A percentile compares a stretch with the other conserved stretches of the same genome.
These are phyloP conservation scores for Amblyornis subalaris DNA, from an alignment of 2,113 vertebrate species.

Conservation along the genomic window DNA sequence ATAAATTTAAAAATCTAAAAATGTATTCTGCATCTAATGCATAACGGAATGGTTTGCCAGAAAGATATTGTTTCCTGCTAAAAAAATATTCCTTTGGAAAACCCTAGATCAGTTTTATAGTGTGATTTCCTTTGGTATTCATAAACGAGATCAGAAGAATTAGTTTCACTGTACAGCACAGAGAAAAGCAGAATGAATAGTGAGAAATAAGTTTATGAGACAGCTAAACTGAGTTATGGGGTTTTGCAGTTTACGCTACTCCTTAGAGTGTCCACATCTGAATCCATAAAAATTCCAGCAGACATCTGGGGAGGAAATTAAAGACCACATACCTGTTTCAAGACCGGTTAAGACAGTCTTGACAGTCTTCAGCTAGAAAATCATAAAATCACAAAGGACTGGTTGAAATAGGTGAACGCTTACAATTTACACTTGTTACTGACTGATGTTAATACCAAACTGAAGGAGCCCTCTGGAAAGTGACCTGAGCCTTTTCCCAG, in stretches of 20 bases:
- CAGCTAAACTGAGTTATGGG: background rate
- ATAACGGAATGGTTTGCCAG: background rate
- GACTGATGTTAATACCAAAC: background rate
- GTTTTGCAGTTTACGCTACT: accelerated
- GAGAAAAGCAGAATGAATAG: background rate
- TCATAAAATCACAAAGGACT: background rate
- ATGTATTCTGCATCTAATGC: background rate
- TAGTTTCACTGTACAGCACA: background rate
- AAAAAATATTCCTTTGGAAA: background rate
- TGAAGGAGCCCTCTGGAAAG: background rate
- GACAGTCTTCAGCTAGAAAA: background rate
- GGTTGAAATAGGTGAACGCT: background rate
- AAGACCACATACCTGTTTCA: background rate
- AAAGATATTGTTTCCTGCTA: background rate
- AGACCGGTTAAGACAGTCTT: background rate
- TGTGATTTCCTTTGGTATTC: background rate
- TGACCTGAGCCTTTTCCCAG: background rate
- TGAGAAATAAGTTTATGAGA: background rate
- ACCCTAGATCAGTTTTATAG: background rate
- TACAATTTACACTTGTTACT: background rate
- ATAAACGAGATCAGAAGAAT: background rate
- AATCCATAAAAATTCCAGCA: background rate
- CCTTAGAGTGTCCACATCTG: background rate
- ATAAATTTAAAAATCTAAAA: no score
- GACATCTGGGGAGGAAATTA: background rate